A percentile compares a stretch with the other conserved stretches of the same genome.
Evolutionary conservation across 2,113 vertebrate species (phyloP).

Genomic region (Trochalopteron elliotii): DNA sequence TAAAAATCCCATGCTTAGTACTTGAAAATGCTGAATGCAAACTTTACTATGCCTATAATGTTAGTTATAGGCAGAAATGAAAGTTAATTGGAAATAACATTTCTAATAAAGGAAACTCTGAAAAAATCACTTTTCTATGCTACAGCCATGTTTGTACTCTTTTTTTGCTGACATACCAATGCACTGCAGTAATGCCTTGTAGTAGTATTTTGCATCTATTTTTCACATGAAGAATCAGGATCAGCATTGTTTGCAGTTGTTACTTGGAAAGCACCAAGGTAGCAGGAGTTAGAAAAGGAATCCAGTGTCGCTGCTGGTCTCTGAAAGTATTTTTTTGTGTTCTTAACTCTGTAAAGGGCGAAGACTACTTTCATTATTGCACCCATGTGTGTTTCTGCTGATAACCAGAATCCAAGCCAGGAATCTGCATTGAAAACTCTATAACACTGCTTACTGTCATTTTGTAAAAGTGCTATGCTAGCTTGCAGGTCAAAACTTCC

Average conservation of each 20-base stretch:
- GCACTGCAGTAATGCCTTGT: background rate
- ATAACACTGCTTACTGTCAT: background rate
- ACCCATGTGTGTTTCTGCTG: background rate
- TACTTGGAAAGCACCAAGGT: background rate
- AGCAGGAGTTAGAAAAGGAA: background rate
- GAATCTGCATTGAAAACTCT: background rate
- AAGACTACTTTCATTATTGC: background rate
- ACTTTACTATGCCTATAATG: background rate
- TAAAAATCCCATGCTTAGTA: background rate
- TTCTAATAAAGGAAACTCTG: background rate
- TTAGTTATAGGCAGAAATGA: background rate
- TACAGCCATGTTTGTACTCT: background rate
- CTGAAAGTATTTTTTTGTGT: background rate
- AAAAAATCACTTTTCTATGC: background rate
- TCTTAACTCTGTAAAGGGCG: background rate
- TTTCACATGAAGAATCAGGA: background rate
- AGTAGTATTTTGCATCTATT: background rate
- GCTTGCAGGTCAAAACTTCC: background rate
- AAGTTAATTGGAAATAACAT: background rate
- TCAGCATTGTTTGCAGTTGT: background rate
- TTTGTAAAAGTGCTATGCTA: background rate
- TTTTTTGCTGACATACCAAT: background rate
- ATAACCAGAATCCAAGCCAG: background rate
- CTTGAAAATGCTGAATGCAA: background rate
- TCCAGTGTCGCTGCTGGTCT: background rate